Evolutionary conservation across 2,888 invertebrate genomes (phyloP).

Genomic region (Cataglyphis livida): DNA sequence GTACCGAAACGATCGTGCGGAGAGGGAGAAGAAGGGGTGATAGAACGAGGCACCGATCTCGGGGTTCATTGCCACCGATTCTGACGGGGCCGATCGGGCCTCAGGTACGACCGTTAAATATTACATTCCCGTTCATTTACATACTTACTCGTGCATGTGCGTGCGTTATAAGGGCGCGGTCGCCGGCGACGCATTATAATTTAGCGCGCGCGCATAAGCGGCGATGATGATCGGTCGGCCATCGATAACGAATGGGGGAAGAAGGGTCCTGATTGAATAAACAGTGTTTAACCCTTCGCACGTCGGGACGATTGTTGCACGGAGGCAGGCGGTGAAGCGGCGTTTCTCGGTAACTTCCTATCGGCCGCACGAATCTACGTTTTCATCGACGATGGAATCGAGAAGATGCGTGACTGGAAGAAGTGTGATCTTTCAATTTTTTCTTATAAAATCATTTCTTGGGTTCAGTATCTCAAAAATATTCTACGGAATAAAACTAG

Average conservation of each 20-base stretch:
- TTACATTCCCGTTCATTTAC: slow-evolving; percentile 50
- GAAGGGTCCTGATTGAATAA: slow-evolving; percentile 36
- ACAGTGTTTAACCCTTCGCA: slow-evolving; percentile 16
- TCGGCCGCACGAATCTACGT: background rate
- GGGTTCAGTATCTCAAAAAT: no score
- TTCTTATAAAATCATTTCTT: no score
- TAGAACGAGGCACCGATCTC: background rate
- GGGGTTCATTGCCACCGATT: slow-evolving; percentile 63
- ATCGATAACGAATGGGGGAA: background rate
- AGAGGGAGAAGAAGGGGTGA: background rate
- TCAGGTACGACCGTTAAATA: slow-evolving; percentile 50
- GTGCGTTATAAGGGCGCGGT: slow-evolving; percentile 16
- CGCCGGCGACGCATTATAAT: slow-evolving; percentile 45
- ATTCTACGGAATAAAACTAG: no score
- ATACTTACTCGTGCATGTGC: slow-evolving; percentile 36
- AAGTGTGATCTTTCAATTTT: no score
- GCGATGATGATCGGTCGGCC: slow-evolving; percentile 16
- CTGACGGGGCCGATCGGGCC: slow-evolving; percentile 20
- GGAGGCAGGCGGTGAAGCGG: slow-evolving; percentile 17
- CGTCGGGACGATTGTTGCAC: slow-evolving; percentile 16
- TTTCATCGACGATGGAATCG: background rate
- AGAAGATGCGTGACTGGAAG: background rate
- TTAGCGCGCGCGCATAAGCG: slow-evolving; percentile 24
- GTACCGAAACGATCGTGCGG: background rate
- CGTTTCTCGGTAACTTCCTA: slow-evolving; percentile 1